phyloP scores from a whole-genome alignment of 2,888 invertebrate species.

The Drosophila rubida region DNA sequence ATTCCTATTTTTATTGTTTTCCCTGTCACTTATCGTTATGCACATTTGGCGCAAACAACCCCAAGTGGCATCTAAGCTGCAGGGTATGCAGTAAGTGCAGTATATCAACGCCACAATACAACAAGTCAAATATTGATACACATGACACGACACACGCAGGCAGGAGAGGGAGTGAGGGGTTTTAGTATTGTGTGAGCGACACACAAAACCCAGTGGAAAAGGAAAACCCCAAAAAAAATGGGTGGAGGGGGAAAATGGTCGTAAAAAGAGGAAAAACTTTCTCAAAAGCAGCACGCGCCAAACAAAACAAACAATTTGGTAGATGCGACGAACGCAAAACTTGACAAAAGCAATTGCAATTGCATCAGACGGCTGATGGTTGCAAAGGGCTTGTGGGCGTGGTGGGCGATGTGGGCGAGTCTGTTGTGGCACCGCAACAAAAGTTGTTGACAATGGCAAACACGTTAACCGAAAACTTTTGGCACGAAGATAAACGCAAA shows the following conservation, averaged over 20 bases:
- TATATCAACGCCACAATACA: conserved; percentile 47
- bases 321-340: conserved; percentile 64
- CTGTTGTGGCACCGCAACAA: conserved; percentile 71
- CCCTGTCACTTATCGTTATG: no score
- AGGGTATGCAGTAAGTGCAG: conserved; percentile 35
- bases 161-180: conserved; percentile 12
- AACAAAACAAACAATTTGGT: conserved; percentile 72
- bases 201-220: conserved; percentile 38
- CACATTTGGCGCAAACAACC: no score
- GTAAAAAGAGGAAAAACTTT: conserved; percentile 33
- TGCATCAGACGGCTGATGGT: conserved; percentile 47
- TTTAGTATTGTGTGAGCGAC: conserved; percentile 40
- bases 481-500: conserved; percentile 77
- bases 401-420: conserved; percentile 23
- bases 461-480: conserved; percentile 76
- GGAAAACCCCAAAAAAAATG: conserved; percentile 19
- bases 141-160: conserved; percentile 8
- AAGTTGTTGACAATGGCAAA: conserved; percentile 78
- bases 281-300: conserved; percentile 64
- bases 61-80: neutral
- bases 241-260: neutral
- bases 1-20: no score
- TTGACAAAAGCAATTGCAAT: conserved; percentile 72
- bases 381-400: neutral
- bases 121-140: conserved; percentile 72